These are phyloP conservation scores for Macroramphosus scolopax DNA, from an alignment of 2,797 vertebrate species.

Conservation along the genomic window DNA sequence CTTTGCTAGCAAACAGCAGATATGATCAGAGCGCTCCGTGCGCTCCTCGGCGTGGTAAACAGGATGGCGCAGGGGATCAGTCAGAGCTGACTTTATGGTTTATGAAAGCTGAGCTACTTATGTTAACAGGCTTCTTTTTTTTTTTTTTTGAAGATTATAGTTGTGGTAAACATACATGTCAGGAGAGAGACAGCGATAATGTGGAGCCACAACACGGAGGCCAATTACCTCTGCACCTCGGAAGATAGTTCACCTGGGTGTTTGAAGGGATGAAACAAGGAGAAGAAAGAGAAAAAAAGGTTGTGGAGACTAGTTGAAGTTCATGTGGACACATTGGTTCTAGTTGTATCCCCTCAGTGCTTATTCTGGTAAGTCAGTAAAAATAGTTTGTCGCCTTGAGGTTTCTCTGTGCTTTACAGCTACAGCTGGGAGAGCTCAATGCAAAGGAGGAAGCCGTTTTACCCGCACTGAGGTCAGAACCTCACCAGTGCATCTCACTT, in stretches of 20 bases:
- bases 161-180: conserved; percentile 84
- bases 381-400: conserved; percentile 48
- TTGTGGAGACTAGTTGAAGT: conserved; percentile 24
- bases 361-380: conserved; percentile 51
- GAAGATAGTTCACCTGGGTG: conserved; percentile 64
- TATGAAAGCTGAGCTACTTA: conserved; percentile 84
- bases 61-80: conserved; percentile 77
- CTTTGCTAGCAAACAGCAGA: conserved; percentile 64
- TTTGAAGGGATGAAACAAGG: conserved; percentile 43
- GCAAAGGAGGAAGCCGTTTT: conserved; percentile 36
- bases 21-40: conserved; percentile 75
- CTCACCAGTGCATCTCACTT: conserved; percentile 55
- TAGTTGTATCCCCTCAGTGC: conserved; percentile 35
- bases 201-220: conserved; percentile 64
- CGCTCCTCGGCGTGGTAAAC: conserved; percentile 74
- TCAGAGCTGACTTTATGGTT: conserved; percentile 80
- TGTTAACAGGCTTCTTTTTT: conserved; percentile 80
- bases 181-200: conserved; percentile 71
- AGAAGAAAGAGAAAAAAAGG: conserved; percentile 10
- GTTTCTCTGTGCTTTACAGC: conserved; percentile 43
- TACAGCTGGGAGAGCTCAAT: conserved; percentile 40
- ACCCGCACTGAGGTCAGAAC: conserved; percentile 58
- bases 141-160: conserved; percentile 85
- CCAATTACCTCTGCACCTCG: conserved; percentile 66
- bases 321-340: conserved; percentile 37